These are phyloP conservation scores for Prunella fulvescens DNA, from an alignment of 2,113 vertebrate genomes.

Conservation along the genomic window DNA sequence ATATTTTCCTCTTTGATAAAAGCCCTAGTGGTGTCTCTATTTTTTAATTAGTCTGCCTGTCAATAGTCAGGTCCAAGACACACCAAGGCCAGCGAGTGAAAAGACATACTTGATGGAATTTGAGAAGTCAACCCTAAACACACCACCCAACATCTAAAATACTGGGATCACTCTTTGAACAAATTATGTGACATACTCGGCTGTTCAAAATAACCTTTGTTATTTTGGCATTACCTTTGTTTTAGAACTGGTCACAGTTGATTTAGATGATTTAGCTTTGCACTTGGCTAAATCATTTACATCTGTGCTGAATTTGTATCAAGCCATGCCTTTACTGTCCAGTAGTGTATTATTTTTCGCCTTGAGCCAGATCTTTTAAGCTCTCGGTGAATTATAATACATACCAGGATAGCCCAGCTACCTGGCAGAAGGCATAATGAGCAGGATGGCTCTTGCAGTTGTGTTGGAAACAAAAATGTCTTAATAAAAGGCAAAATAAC, in stretches of 20 bases:
- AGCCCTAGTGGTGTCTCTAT: background rate
- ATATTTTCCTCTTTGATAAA: constrained; percentile 39
- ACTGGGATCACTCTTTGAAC: background rate
- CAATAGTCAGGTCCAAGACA: background rate
- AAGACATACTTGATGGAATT: background rate
- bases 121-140: background rate
- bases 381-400: no score
- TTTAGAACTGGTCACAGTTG: background rate
- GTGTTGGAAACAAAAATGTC: no score
- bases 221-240: background rate
- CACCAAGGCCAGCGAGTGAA: background rate
- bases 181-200: background rate
- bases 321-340: background rate
- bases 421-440: no score
- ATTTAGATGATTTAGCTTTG: no score
- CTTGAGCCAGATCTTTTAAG: no score
- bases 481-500: no score
- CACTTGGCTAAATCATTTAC: background rate
- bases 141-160: background rate
- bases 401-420: no score
- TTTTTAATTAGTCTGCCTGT: background rate
- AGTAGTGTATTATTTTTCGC: background rate
- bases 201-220: background rate
- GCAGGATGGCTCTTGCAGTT: no score
- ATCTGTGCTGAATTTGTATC: background rate